Percentiles rank a stretch among this genome's conserved stretches.
Conservation (phyloP, 2,113 vertebrate species). For the Apus apus region DNA sequence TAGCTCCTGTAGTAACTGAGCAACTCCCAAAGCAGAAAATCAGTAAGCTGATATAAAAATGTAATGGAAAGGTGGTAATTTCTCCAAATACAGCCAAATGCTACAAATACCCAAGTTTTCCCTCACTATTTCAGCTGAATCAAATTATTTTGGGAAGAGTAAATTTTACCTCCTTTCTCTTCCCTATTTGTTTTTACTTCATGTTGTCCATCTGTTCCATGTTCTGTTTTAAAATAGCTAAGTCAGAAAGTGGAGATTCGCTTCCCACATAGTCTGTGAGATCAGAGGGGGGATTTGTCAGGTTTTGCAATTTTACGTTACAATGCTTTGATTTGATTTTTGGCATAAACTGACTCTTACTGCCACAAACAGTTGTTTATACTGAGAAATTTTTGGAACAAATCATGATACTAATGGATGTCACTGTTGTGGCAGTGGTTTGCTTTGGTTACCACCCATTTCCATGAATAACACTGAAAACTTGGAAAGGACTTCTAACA, state of each 20-base stretch:
- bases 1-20: background rate
- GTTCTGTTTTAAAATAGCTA: background rate
- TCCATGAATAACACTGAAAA: background rate
- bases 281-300: fast-evolving
- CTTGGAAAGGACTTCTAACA: background rate
- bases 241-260: background rate
- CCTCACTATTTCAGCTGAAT: background rate
- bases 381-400: background rate
- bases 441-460: background rate
- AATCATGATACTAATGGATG: background rate
- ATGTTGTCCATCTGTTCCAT: background rate
- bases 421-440: background rate
- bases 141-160: background rate
- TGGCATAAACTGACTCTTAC: background rate
- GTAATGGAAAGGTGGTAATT: background rate
- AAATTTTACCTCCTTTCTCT: background rate
- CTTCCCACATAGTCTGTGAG: background rate
- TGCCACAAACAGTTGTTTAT: background rate
- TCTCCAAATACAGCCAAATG: background rate
- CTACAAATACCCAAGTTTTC: background rate
- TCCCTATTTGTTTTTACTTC: background rate
- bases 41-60: background rate
- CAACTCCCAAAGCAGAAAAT: background rate
- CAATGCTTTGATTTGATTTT: background rate
- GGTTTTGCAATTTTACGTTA: background rate